Evolutionary conservation across 30 jellyfish, hydroid and myxozoan genomes (phyloP), one percentile per base, ranked within the genome.

Genomic region (Aurelia aurita complex sp. Pacific): DNA sequence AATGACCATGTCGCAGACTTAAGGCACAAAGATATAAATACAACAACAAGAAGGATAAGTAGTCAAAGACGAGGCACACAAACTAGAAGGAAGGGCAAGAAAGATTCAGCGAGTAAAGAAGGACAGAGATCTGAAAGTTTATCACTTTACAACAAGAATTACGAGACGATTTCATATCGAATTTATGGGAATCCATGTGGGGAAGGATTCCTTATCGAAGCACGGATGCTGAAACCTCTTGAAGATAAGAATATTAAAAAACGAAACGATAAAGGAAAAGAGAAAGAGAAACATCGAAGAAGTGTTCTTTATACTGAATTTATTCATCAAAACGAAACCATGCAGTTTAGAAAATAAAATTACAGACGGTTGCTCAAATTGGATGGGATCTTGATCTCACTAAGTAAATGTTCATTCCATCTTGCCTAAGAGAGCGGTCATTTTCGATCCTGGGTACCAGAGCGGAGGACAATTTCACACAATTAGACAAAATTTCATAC

Each of bases 141-240:
- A 9, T 63, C 54, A 17, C 11, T 65, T 5, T 29, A 57, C 8
- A 71, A 74, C 46, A 84, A 57, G 54, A 71, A 65, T 54, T 51
- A 71, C 12, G 87, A 73, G 68, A 84, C 93, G 33, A 74, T 84
- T 9, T 84, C 93, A 1, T 84, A 84, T 65, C 64, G 93, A 57
- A 84, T 84, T 15, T 84, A 62, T 46, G 93, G 93, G n/a, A 84
- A 84, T 64, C 93, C 93, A 10, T 16, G 40, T 43, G 93, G 93
- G 2, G 93, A 72, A 36, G 93, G 93, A 33, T 84, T 73, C 66
- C 65, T 84, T 53, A 23, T 64, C 63, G 93, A 84, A 33, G 78
- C 93, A 16, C 64, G 82, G 52, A 84, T 71, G 82, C 65, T 53
- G 32, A 66, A 32, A 17, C 60, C 55, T 17, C 5, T 9, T 72